A percentile compares a stretch with the other conserved stretches of the same genome.
These are phyloP conservation scores for Sapayoa aenigma DNA, from an alignment of 2,113 vertebrate genomes.

Conservation along the genomic window DNA sequence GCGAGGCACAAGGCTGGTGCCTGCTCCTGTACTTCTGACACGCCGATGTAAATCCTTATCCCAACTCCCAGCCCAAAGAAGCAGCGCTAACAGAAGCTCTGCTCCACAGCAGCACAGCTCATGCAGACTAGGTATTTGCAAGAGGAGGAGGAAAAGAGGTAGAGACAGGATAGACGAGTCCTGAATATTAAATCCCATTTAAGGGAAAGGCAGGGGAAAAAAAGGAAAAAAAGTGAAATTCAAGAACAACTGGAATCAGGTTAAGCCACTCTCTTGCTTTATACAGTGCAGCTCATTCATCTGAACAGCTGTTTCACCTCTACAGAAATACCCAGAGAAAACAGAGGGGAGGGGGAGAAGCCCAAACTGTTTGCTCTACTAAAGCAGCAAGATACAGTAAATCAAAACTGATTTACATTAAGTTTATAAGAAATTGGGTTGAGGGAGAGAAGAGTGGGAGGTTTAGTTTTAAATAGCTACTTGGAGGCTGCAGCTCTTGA, in stretches of 20 bases:
- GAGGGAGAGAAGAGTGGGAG: not conserved
- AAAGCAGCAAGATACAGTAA: constrained; percentile 13
- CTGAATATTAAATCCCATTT: constrained; percentile 41
- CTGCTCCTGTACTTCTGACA: not conserved
- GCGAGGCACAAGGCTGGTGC: not conserved
- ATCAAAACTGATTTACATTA: constrained; percentile 6
- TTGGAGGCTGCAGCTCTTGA: not conserved
- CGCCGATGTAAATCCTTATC: not conserved
- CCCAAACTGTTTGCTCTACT: constrained; percentile 37
- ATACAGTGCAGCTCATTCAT: constrained; percentile 51
- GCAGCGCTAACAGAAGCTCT: not conserved
- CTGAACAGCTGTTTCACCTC: constrained; percentile 65
- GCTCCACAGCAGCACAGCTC: not conserved
- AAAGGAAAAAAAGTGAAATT: not conserved
- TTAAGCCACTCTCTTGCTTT: constrained; percentile 24
- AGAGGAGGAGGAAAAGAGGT: not conserved
- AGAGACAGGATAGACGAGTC: constrained; percentile 25
- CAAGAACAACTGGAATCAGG: constrained; percentile 54
- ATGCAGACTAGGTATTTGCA: not conserved
- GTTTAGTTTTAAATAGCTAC: not conserved
- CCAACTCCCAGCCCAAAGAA: not conserved
- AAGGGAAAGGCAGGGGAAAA: not conserved
- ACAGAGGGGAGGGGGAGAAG: constrained; percentile 15
- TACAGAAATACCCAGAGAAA: constrained; percentile 49
- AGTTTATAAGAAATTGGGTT: not conserved